A percentile compares a stretch with the other conserved stretches of the same genome.
Conservation (phyloP, 1,140 invertebrate genomes). For the Drosophila lowei region DNA sequence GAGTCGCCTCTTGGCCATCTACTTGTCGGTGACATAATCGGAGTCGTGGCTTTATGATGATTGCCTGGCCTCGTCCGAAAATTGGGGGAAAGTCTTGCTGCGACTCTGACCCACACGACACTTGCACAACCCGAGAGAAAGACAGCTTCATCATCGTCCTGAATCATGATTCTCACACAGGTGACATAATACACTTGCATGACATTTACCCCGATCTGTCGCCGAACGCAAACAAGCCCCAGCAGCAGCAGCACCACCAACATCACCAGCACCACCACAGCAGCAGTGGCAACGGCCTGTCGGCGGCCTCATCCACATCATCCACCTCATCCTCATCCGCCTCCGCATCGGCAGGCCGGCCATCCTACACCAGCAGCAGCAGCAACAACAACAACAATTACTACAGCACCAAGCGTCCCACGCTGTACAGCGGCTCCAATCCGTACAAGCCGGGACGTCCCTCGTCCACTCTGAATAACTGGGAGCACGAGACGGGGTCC, state of each 20-base stretch:
- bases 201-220: conserved; percentile 82
- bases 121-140: conserved; percentile 23
- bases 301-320: conserved; percentile 51
- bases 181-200: conserved; percentile 83
- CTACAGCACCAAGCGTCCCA: conserved; percentile 74
- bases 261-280: conserved; percentile 49
- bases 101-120: conserved; percentile 8
- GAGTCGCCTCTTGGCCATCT: conserved; percentile 21
- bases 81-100: conserved; percentile 29
- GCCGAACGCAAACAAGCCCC: conserved; percentile 66
- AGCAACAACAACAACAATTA: conserved; percentile 54
- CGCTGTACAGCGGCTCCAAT: conserved; percentile 42
- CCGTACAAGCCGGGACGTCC: conserved; percentile 67
- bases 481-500: conserved; percentile 71
- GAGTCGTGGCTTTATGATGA: conserved; percentile 40
- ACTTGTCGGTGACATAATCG: conserved; percentile 32
- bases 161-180: conserved; percentile 70
- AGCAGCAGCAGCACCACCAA: conserved; percentile 40
- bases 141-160: conserved; percentile 31
- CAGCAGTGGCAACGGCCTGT: conserved; percentile 59
- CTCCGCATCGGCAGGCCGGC: conserved; percentile 40
- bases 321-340: conserved; percentile 26
- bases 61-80: conserved; percentile 2
- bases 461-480: conserved; percentile 53
- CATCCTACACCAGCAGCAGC: conserved; percentile 61